Percentiles rank a stretch among this genome's conserved stretches.
phyloP scores from a whole-genome alignment of 2,113 vertebrate species.

The Todiramphus chloris region DNA sequence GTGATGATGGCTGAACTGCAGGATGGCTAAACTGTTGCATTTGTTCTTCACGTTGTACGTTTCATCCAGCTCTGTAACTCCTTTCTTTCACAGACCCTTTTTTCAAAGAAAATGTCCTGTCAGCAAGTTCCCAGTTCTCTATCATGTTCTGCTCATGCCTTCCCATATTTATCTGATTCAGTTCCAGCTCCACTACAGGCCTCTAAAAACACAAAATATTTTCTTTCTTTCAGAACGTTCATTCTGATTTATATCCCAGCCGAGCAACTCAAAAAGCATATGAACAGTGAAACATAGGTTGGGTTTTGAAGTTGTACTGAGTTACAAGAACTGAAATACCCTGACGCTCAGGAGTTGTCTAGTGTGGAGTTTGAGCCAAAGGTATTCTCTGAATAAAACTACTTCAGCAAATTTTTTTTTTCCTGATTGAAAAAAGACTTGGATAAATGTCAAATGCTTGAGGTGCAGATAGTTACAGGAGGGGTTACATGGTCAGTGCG shows the following conservation, averaged over 20 bases:
- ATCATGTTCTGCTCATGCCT: slow-evolving; percentile 9
- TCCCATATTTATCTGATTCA: slow-evolving; percentile 6
- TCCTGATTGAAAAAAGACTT: not conserved
- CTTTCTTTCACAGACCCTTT: not conserved
- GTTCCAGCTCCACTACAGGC: slow-evolving; percentile 36
- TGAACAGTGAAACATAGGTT: not conserved
- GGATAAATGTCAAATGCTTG: not conserved
- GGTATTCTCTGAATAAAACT: not conserved
- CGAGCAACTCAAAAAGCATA: not conserved
- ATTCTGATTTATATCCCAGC: slow-evolving; percentile 38
- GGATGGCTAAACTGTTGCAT: not conserved
- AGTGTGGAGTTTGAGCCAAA: not conserved
- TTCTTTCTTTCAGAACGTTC: slow-evolving; percentile 31
- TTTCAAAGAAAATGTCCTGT: slow-evolving; percentile 32
- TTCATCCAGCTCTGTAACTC: not conserved
- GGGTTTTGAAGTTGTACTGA: not conserved
- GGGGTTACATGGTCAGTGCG: not conserved
- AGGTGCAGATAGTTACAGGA: not conserved
- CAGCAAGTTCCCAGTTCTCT: slow-evolving; percentile 3
- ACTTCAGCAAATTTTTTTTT: not conserved
- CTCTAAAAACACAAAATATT: slow-evolving; percentile 46
- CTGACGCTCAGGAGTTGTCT: not conserved
- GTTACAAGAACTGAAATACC: not conserved
- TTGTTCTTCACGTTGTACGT: not conserved
- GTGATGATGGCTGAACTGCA: not conserved